Evolutionary conservation across 2,797 vertebrate species (phyloP).

Genomic region (Poecile montanus): DNA sequence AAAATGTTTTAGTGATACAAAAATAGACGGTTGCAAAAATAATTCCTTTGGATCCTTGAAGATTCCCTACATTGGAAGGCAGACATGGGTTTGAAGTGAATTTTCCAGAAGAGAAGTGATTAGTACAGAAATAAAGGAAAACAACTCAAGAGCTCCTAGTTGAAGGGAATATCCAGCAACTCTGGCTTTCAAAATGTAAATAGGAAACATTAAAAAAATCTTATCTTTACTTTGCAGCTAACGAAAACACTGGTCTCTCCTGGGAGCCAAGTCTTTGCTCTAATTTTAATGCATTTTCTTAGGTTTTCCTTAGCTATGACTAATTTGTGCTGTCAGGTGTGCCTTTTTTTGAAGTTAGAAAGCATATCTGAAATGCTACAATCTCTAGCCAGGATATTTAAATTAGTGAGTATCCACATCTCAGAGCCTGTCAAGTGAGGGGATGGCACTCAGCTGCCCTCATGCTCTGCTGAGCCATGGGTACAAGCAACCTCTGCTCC

Average conservation of each 20-base stretch:
- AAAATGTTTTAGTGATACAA: neutral
- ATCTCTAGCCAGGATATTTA: neutral
- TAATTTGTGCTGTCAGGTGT: conserved; percentile 29
- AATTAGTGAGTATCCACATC: neutral
- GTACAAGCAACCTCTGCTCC: neutral
- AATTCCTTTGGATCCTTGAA: neutral
- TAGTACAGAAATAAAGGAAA: neutral
- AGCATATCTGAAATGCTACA: neutral
- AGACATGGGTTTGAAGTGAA: neutral
- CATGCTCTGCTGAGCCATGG: neutral
- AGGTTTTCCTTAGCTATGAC: conserved; percentile 27
- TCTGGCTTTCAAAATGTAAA: conserved; percentile 22
- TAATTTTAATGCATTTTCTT: conserved; percentile 42
- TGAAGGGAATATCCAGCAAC: conserved; percentile 9
- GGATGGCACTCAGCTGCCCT: neutral
- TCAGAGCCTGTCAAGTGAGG: neutral
- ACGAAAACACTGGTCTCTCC: conserved; percentile 21
- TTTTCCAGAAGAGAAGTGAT: conserved; percentile 9
- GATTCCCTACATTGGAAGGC: neutral
- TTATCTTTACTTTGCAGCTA: conserved; percentile 57
- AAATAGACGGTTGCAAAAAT: neutral
- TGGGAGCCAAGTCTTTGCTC: conserved; percentile 38
- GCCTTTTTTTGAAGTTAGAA: conserved; percentile 32
- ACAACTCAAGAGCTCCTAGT: neutral
- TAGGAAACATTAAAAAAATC: conserved; percentile 31